Evolutionary conservation across 2,113 vertebrate species (phyloP).

Genomic region (Cisticola juncidis): DNA sequence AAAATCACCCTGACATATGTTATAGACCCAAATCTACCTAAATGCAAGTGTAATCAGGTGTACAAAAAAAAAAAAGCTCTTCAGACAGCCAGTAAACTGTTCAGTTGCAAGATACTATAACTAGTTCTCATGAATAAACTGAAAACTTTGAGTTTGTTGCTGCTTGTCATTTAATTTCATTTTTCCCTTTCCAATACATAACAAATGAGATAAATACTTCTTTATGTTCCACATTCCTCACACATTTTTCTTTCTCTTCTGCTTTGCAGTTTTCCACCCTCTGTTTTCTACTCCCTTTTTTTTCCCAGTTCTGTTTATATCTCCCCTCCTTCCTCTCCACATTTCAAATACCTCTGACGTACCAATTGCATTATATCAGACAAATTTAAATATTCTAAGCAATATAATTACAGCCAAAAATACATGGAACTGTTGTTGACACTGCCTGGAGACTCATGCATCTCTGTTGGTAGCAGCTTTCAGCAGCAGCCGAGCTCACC

Average conservation of each 20-base stretch:
- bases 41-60: background rate
- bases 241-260: background rate
- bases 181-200: background rate
- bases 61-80: background rate
- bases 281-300: background rate
- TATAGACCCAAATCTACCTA: background rate
- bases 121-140: background rate
- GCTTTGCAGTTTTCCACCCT: background rate
- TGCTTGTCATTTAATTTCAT: background rate
- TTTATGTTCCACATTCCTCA: background rate
- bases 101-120: background rate
- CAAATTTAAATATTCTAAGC: background rate
- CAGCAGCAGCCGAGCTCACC: background rate
- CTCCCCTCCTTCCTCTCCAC: background rate
- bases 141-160: background rate
- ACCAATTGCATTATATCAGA: background rate
- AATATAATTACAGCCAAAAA: background rate
- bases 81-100: background rate
- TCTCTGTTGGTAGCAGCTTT: background rate
- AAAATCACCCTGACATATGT: background rate
- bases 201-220: background rate
- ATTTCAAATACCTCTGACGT: background rate
- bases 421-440: background rate
- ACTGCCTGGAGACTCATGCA: background rate
- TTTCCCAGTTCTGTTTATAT: background rate